These are phyloP conservation scores for Drosophila micromelanica DNA, from an alignment of 1,140 invertebrate species.

Conservation along the genomic window DNA sequence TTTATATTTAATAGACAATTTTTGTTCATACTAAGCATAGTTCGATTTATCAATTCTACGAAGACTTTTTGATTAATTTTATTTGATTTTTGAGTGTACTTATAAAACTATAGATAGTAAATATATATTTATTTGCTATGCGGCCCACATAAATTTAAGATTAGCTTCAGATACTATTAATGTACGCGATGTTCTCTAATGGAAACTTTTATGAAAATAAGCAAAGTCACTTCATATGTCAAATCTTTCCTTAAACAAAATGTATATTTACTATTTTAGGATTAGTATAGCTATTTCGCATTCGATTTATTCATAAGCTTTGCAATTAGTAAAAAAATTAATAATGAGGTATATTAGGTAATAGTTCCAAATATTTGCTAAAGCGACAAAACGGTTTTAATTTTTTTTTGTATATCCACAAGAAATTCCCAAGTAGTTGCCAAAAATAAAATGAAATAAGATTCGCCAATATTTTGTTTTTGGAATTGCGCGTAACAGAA, in stretches of 20 bases:
- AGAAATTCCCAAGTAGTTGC: constrained; percentile 48
- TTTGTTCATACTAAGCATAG: no score
- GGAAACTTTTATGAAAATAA: neutral
- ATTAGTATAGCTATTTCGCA: neutral
- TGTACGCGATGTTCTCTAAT: neutral
- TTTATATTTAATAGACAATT: no score
- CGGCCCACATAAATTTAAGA: neutral
- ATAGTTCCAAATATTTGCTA: neutral
- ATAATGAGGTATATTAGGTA: no score
- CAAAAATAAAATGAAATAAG: constrained; percentile 32
- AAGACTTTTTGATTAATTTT: no score
- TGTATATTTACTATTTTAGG: neutral
- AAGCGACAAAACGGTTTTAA: constrained; percentile 19
- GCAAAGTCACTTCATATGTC: neutral
- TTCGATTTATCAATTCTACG: no score
- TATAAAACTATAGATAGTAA: no score
- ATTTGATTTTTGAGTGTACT: no score
- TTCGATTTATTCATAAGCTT: constrained; percentile 6
- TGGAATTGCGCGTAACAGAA: constrained; percentile 56
- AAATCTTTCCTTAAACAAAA: neutral
- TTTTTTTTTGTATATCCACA: constrained; percentile 53
- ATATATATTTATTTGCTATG: neutral
- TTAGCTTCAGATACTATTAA: neutral
- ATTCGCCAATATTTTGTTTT: constrained; percentile 38
- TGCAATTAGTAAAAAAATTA: neutral